Evolutionary conservation across 1,140 invertebrate genomes (phyloP), one percentile per base, ranked within the genome.

Genomic region (Pentalonia nigronervosa): DNA sequence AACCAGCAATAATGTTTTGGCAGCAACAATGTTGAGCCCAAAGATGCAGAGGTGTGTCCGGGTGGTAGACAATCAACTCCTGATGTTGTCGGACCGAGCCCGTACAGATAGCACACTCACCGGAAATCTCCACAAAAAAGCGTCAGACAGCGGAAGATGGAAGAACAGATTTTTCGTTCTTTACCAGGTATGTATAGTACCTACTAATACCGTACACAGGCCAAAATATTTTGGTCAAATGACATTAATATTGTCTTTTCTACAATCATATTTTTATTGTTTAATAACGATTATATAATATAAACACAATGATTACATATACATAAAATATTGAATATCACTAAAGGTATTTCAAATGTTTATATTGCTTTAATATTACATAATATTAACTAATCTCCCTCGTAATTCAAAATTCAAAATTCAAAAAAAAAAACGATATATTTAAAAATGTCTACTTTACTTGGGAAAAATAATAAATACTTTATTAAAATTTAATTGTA

Each of bases 131-230:
- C 97, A 98, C 95, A 99, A 99, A 95, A 96, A 97, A 93, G 98
- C 97, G 86, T 96, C 97, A 2, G 98, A 98, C 95, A 97, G 96
- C 94, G 97, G 96, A 93, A 98, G 98, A 95, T 99, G 98, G 98
- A 98, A 98, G 95, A 95, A 97, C 81, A 95, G 98, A 56, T 99
- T 97, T 97, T 99, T 99, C 95, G 96, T 98, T 45, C 96, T 99
- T 7, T 99, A 99, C 95, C 98, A 99, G 96, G 97, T 98, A 95
- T 95, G 95, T 93, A 34, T 9, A 23, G 50, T 53, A 53, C 3
- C 0, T 56, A 25, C 56, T 17, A 76, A n/a, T 76, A 76, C n/a
- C 21, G 6, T 34, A 76, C 14, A n/a, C 7, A 76, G n/a, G 17
- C 4, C 30, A 17, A 76, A 14, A n/a, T 76, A 76, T 7, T n/a